These are phyloP conservation scores for Chrysotoxum bicinctum DNA, from an alignment of 2,888 invertebrate species.

Conservation along the genomic window DNA sequence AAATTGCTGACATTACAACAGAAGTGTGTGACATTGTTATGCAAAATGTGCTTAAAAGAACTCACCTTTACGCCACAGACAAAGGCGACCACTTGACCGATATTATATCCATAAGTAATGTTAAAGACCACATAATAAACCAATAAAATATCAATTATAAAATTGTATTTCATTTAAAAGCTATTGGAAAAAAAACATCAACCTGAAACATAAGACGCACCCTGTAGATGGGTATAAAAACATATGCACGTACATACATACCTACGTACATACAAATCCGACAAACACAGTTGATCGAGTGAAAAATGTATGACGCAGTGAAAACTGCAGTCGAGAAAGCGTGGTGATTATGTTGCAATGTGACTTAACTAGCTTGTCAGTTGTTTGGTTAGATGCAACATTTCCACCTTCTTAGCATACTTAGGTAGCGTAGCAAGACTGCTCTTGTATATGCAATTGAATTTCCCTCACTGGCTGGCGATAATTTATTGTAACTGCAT, in stretches of 20 bases:
- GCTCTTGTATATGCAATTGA: background rate
- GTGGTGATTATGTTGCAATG: constrained; percentile 42
- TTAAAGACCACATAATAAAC: no score
- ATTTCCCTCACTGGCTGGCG: constrained; percentile 26
- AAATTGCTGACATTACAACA: no score
- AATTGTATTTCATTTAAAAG: no score
- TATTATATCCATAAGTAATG: no score
- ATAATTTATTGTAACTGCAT: background rate
- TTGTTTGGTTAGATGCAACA: constrained; percentile 37
- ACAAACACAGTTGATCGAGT: background rate
- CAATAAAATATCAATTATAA: no score
- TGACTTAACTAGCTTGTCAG: constrained; percentile 44
- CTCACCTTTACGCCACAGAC: no score
- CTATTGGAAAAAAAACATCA: no score
- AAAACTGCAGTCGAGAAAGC: constrained; percentile 63
- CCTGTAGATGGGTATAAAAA: no score
- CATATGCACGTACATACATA: background rate
- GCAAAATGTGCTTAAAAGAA: no score
- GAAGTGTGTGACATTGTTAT: no score
- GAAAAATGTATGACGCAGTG: constrained; percentile 7
- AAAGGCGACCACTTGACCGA: no score
- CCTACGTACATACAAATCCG: background rate
- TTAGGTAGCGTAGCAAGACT: background rate
- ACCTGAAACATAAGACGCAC: no score
- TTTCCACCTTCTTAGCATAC: constrained; percentile 13